phyloP scores from a whole-genome alignment of 2,888 invertebrate genomes.

The Mythimna ferrago region DNA sequence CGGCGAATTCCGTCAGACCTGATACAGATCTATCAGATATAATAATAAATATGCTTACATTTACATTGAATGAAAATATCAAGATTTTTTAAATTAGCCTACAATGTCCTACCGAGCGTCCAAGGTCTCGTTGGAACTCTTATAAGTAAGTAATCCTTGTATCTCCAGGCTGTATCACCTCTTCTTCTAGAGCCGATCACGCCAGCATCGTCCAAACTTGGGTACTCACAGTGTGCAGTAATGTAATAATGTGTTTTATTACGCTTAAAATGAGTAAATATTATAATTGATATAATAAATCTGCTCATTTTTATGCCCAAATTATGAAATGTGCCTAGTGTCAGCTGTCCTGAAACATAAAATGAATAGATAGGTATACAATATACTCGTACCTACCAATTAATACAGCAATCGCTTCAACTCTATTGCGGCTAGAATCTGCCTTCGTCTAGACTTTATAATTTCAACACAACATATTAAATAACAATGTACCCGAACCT shows the following conservation, averaged over 20 bases:
- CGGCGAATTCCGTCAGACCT: background rate
- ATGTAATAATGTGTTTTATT: too few relatives aligned
- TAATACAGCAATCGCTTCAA: background rate
- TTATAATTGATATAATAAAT: too few relatives aligned
- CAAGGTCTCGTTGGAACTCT: too few relatives aligned
- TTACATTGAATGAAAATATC: too few relatives aligned
- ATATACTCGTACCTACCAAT: background rate
- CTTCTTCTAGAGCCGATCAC: too few relatives aligned
- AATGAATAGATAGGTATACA: background rate
- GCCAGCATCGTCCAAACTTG: too few relatives aligned
- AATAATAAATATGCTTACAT: background rate
- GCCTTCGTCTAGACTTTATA: slow-evolving; percentile 10
- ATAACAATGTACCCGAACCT: slow-evolving; percentile 25
- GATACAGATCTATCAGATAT: background rate
- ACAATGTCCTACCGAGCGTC: too few relatives aligned
- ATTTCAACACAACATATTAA: slow-evolving; percentile 26
- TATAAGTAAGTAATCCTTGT: too few relatives aligned
- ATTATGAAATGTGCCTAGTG: background rate
- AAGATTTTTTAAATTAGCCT: too few relatives aligned
- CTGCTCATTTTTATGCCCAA: background rate
- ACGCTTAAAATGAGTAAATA: too few relatives aligned
- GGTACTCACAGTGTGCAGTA: too few relatives aligned
- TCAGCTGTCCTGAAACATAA: background rate
- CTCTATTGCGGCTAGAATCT: slow-evolving; percentile 6
- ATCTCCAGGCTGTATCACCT: too few relatives aligned